Evolutionary conservation across 1,140 invertebrate genomes (phyloP).

Genomic region (Drosophila tristis): DNA sequence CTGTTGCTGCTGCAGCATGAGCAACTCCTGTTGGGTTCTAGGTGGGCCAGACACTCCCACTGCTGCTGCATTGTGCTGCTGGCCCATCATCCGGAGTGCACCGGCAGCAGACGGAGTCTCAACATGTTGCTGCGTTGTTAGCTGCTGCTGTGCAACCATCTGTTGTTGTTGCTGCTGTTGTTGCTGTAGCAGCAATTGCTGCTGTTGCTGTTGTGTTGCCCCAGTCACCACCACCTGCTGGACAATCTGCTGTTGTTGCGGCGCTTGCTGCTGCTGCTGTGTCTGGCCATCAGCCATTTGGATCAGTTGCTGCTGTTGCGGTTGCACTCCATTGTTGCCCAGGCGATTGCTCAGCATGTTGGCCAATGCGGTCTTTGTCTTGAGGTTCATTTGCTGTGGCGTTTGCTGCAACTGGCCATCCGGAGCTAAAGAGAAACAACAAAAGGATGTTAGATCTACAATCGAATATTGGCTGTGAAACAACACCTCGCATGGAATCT

Average conservation of each 20-base stretch:
- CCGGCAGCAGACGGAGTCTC: slow-evolving; percentile 89
- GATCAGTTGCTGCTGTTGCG: slow-evolving; percentile 85
- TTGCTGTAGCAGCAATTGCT: slow-evolving; percentile 44
- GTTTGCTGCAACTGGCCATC: slow-evolving; percentile 80
- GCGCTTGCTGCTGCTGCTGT: slow-evolving; percentile 86
- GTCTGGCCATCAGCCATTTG: slow-evolving; percentile 53
- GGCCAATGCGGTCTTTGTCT: slow-evolving; percentile 97
- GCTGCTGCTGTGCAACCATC: slow-evolving; percentile 65
- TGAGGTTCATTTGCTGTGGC: slow-evolving; percentile 89
- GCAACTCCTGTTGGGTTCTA: slow-evolving; percentile 70
- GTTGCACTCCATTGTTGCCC: slow-evolving; percentile 86
- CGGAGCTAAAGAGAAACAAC: slow-evolving; percentile 9
- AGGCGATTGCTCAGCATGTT: slow-evolving; percentile 96
- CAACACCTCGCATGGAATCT: too few species aligned
- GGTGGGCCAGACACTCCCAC: slow-evolving; percentile 64
- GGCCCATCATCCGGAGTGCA: slow-evolving; percentile 91
- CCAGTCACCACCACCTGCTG: slow-evolving; percentile 73
- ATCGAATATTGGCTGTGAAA: too few species aligned
- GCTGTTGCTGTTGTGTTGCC: slow-evolving; percentile 60
- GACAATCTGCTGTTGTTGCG: slow-evolving; percentile 67
- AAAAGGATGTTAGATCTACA: not conserved
- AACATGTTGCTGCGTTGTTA: slow-evolving; percentile 70
- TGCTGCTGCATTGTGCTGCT: slow-evolving; percentile 89
- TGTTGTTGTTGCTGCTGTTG: slow-evolving; percentile 57
- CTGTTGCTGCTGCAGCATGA: slow-evolving; percentile 74